A percentile compares a stretch with the other conserved stretches of the same genome.
These are phyloP conservation scores for Neofelis nebulosa DNA, from an alignment of 2,113 vertebrate genomes.

Conservation along the genomic window DNA sequence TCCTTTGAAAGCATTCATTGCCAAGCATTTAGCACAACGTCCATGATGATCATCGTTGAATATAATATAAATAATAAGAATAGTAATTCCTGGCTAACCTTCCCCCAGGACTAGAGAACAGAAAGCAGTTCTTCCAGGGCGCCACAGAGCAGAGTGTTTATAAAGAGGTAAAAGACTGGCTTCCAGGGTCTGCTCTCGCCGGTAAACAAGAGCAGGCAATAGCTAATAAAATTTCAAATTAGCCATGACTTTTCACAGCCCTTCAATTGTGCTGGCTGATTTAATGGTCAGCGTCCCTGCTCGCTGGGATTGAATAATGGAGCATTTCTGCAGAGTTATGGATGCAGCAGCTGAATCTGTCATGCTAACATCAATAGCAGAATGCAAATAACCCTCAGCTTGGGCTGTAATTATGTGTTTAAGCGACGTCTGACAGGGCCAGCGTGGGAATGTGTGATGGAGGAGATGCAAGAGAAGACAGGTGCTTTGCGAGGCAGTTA, in stretches of 20 bases:
- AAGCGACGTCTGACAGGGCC: conserved; percentile 85
- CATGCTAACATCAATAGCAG: conserved; percentile 87
- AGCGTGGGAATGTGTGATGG: neutral
- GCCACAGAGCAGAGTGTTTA: conserved; percentile 58
- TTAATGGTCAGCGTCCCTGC: conserved; percentile 86
- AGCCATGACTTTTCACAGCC: conserved; percentile 85
- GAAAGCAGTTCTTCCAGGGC: neutral
- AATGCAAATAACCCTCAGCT: conserved; percentile 88
- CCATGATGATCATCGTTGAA: neutral
- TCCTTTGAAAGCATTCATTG: neutral
- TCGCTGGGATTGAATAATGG: conserved; percentile 90
- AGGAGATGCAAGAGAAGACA: neutral
- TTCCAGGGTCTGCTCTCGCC: conserved; percentile 70
- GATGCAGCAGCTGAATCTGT: conserved; percentile 88
- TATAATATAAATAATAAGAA: neutral
- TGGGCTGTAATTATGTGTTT: conserved; percentile 82
- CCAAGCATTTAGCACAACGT: neutral
- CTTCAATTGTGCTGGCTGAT: conserved; percentile 83
- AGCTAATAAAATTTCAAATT: conserved; percentile 88
- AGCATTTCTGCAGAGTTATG: conserved; percentile 92
- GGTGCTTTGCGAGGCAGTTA: neutral
- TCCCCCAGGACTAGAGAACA: neutral
- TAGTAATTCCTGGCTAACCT: neutral
- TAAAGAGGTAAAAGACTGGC: conserved; percentile 62
- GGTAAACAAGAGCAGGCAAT: conserved; percentile 80